These are phyloP conservation scores for Ammodytes marinus DNA, from an alignment of 2,113 vertebrate genomes.

Conservation along the genomic window DNA sequence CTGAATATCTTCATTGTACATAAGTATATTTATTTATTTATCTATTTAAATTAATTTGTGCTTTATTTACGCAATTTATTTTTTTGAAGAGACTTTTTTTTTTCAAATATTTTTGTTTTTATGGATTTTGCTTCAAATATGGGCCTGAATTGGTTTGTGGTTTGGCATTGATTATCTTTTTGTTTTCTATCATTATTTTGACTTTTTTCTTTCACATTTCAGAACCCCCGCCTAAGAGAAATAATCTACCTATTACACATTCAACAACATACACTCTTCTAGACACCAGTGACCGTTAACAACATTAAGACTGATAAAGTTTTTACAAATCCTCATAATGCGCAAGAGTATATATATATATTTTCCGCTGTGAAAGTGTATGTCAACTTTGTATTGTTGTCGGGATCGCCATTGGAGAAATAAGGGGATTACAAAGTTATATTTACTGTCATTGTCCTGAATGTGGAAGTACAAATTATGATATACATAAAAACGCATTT, in stretches of 20 bases:
- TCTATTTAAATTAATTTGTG: constrained; percentile 59
- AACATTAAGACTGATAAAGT: constrained; percentile 33
- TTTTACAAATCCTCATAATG: constrained; percentile 34
- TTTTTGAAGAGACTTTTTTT: constrained; percentile 54
- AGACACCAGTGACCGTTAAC: constrained; percentile 33
- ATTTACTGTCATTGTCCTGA: constrained; percentile 50
- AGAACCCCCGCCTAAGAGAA: constrained; percentile 20
- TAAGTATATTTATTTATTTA: constrained; percentile 74
- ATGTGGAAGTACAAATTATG: constrained; percentile 49
- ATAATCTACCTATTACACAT: constrained; percentile 20
- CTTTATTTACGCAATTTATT: constrained; percentile 64
- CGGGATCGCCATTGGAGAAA: constrained; percentile 6
- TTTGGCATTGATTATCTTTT: constrained; percentile 36
- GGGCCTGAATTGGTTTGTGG: constrained; percentile 30
- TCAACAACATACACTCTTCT: constrained; percentile 8
- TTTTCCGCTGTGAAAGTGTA: constrained; percentile 42
- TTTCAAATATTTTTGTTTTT: constrained; percentile 27
- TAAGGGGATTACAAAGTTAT: constrained; percentile 18
- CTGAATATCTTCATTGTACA: constrained; percentile 68
- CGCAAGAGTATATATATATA: constrained; percentile 36
- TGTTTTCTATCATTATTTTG: constrained; percentile 13
- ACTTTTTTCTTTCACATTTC: constrained; percentile 30
- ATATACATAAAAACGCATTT: constrained; percentile 31
- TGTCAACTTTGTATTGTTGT: constrained; percentile 45
- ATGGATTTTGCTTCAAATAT: constrained; percentile 45